These are phyloP conservation scores for Lepus europaeus DNA, from an alignment of 2,113 vertebrate species.

Conservation along the genomic window DNA sequence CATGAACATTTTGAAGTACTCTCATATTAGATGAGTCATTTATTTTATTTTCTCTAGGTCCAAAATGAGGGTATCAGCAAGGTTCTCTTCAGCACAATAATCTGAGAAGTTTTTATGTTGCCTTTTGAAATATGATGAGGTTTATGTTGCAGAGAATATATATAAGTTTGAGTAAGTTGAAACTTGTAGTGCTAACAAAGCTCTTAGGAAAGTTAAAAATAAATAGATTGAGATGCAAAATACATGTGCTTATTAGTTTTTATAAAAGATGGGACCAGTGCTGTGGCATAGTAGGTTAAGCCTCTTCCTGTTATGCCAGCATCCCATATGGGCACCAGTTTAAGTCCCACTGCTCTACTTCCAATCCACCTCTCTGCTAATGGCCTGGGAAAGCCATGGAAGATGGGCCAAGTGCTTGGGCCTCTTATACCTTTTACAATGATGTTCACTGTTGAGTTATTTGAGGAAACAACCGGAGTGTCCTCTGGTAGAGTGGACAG, in stretches of 20 bases:
- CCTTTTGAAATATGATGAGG: slow-evolving; percentile 21
- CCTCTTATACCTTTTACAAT: neutral
- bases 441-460: neutral
- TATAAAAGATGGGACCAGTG: neutral
- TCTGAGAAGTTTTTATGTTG: neutral
- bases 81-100: neutral
- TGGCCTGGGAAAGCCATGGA: no score
- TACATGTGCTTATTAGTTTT: neutral
- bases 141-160: slow-evolving; percentile 22
- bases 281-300: no score
- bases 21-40: neutral
- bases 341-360: no score
- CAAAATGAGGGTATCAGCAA: neutral
- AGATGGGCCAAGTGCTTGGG: no score
- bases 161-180: neutral
- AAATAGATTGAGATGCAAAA: neutral
- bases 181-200: neutral
- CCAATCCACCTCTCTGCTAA: no score
- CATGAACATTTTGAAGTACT: no score
- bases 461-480: neutral
- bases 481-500: neutral
- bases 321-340: no score
- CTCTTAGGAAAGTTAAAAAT: neutral
- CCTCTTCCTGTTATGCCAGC: no score
- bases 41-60: neutral